Percentiles rank a stretch among this genome's conserved stretches.
These are phyloP conservation scores for Andrena flavipes DNA, from an alignment of 2,888 invertebrate species.

Conservation along the genomic window DNA sequence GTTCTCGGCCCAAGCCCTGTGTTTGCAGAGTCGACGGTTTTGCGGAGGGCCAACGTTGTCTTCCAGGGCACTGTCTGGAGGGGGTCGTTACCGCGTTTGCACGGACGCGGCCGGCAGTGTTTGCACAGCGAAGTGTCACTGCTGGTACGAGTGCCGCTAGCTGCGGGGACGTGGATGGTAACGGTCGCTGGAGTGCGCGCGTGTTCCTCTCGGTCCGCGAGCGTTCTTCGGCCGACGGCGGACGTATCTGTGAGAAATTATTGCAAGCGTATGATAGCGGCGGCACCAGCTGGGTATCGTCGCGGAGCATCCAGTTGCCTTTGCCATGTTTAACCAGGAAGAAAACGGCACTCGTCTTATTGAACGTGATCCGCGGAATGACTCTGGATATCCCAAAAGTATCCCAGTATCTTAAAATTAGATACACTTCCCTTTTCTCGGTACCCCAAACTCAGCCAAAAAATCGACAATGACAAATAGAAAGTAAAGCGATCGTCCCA, in stretches of 20 bases:
- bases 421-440: too few species aligned
- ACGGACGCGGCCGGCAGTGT: conserved; percentile 14
- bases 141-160: conserved; percentile 22
- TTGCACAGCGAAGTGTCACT: conserved; percentile 27
- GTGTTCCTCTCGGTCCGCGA: not conserved
- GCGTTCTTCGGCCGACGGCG: conserved; percentile 4
- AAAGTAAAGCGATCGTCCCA: too few species aligned
- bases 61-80: conserved; percentile 42
- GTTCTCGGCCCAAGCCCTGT: conserved; percentile 19
- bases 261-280: conserved; percentile 3
- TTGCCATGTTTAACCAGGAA: conserved; percentile 3
- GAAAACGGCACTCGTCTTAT: not conserved
- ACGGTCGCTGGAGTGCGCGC: conserved; percentile 45
- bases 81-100: conserved; percentile 58
- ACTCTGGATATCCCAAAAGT: too few species aligned
- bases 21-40: conserved; percentile 56
- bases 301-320: conserved; percentile 3
- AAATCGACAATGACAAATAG: too few species aligned
- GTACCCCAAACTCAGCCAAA: too few species aligned
- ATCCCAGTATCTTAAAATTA: too few species aligned
- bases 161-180: conserved; percentile 46
- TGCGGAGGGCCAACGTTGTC: conserved; percentile 50
- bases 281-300: conserved; percentile 39
- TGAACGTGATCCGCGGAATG: conserved; percentile 26
- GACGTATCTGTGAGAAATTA: conserved; percentile 24